Base-by-base conservation (phyloP, 2,888 invertebrate genomes). In the Diarsia dahlii region DNA sequence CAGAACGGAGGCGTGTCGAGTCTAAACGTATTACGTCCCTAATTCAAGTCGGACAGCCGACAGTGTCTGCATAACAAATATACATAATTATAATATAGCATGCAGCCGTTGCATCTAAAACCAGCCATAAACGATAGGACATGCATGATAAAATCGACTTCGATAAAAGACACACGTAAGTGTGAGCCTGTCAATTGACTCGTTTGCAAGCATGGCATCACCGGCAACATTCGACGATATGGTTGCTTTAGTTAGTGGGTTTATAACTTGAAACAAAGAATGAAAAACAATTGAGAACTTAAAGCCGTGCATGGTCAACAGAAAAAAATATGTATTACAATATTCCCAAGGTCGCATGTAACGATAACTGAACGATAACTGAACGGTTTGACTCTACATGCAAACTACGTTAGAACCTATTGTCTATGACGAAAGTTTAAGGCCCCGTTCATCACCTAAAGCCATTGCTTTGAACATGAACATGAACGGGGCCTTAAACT, bases 1-100 rank as follows among this genome's bases (percentile, higher is more conserved):
- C 66, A 69, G 69, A 79, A 70, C 50, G n/a, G n/a, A 56, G 65
- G 39, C 66, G 46, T 81, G 66, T 48, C 58, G 34, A 72, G 58
- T 63, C 50, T 71, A 74, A 78, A 74, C 73, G 56, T 78, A 79
- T 82, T 71, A 76, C 46, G 28, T 66, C 8, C 58, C 46, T 71
- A 76, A 79, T 82, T 85, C 50, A 72, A 50, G 62, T 68, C 62
- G 54, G 78, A 73, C 78, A 60, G 74, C 72, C 60, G 73, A 64
- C 82, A 70, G 28, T 18, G 23, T 28, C 23, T 18, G 50, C 63
- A 58, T 66, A 74, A 74, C 71, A 81, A 13, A 80, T 76, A 64
- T 71, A 60, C 50, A 68, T 52, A 56, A 68, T 68, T 45, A 46
- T 58, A 28, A 12, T 63, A 45, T n/a, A 45, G 8, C 39, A n/a